These are phyloP conservation scores for Rhinopithecus roxellana DNA, from an alignment of 2,113 vertebrate genomes.

Conservation along the genomic window DNA sequence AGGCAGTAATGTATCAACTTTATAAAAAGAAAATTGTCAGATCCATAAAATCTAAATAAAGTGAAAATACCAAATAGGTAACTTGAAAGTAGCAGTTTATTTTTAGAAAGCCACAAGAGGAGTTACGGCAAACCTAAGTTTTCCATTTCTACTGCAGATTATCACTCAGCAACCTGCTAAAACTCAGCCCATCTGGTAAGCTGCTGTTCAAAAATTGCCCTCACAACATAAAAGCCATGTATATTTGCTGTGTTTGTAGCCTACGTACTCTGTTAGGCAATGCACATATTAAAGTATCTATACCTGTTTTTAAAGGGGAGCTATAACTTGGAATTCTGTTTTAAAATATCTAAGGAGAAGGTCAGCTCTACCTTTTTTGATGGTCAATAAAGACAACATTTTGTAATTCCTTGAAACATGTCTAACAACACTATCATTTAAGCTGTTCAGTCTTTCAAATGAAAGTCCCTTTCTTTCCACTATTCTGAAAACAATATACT, in stretches of 20 bases:
- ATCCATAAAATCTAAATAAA: slow-evolving; percentile 15
- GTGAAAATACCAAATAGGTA: background rate
- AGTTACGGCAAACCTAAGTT: background rate
- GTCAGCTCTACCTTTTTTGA: background rate
- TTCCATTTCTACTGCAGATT: background rate
- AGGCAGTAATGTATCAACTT: too few relatives aligned
- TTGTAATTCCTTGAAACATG: background rate
- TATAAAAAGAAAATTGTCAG: background rate
- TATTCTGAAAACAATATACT: slow-evolving; percentile 4
- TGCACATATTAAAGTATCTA: background rate
- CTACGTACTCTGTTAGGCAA: background rate
- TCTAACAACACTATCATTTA: background rate
- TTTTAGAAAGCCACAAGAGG: slow-evolving; percentile 15
- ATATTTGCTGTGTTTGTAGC: background rate
- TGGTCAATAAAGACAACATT: background rate
- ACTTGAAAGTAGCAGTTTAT: background rate
- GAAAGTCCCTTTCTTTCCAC: background rate
- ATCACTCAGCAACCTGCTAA: background rate
- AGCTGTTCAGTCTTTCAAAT: background rate
- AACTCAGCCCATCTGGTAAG: background rate
- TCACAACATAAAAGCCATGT: background rate
- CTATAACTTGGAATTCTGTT: background rate
- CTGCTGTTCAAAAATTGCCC: background rate
- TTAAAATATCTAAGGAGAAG: background rate
- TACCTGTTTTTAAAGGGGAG: background rate